phyloP scores from a whole-genome alignment of 2,888 invertebrate species.

The Metopia argyrocephala region DNA sequence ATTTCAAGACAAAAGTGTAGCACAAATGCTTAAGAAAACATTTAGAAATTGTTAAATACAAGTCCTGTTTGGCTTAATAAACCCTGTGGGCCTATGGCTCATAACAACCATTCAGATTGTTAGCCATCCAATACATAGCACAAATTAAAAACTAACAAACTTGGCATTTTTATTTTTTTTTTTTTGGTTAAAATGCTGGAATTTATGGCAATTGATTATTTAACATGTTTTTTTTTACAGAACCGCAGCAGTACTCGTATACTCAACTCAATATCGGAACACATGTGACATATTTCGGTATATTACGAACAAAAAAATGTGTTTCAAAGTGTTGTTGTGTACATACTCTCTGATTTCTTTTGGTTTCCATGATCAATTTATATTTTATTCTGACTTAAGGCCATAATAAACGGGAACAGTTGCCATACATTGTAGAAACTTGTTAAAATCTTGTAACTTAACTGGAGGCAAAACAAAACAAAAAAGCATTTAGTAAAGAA shows the following conservation, averaged over 20 bases:
- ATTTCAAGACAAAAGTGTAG: neutral
- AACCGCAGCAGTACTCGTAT: constrained; percentile 65
- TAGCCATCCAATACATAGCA: neutral
- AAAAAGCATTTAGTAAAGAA: constrained; percentile 25
- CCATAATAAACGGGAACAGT: constrained; percentile 58
- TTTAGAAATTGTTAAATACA: constrained; percentile 38
- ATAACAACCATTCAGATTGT: constrained; percentile 26
- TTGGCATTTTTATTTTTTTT: neutral
- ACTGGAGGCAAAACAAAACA: constrained; percentile 13
- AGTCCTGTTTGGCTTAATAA: constrained; percentile 51
- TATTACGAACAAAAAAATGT: no score
- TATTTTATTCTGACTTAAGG: constrained; percentile 35
- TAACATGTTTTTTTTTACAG: constrained; percentile 75
- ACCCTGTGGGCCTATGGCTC: constrained; percentile 37
- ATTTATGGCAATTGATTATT: constrained; percentile 75
- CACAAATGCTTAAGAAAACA: neutral
- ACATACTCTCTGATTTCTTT: constrained; percentile 41
- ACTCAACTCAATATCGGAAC: neutral
- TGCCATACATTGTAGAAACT: constrained; percentile 63
- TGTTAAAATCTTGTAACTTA: constrained; percentile 57
- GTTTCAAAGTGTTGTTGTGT: constrained; percentile 48
- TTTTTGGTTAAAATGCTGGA: constrained; percentile 50
- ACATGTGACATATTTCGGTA: constrained; percentile 52
- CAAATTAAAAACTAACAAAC: neutral
- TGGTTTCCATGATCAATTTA: neutral